Evolutionary conservation across 2,888 invertebrate genomes (phyloP).

Genomic region (Xylophagus ater): DNA sequence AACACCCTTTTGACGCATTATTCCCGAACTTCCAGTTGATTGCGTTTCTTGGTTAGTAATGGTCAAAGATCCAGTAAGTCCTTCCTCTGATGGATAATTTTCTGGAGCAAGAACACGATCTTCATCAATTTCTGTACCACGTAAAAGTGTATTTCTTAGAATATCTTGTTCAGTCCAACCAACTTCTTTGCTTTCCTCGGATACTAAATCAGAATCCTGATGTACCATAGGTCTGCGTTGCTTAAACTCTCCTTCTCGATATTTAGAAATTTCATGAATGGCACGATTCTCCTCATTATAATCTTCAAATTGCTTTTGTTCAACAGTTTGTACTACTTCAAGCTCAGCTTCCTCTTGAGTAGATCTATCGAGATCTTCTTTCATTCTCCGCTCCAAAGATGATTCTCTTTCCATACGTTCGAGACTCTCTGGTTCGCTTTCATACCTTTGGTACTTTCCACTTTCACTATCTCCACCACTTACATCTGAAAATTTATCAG

Average conservation of each 20-base stretch:
- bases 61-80: slow-evolving; percentile 18
- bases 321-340: slow-evolving; percentile 34
- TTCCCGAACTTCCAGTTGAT: slow-evolving; percentile 50
- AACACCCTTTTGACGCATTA: slow-evolving; percentile 48
- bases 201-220: slow-evolving; percentile 38
- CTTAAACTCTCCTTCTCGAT: slow-evolving; percentile 35
- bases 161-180: slow-evolving; percentile 39
- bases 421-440: slow-evolving; percentile 38
- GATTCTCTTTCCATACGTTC: slow-evolving; percentile 30
- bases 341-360: slow-evolving; percentile 39
- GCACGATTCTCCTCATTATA: slow-evolving; percentile 45
- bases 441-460: slow-evolving; percentile 35
- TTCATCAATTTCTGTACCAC: slow-evolving; percentile 33
- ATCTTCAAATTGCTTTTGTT: slow-evolving; percentile 47
- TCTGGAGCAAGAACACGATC: slow-evolving; percentile 23
- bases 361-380: slow-evolving; percentile 28
- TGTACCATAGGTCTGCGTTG: slow-evolving; percentile 35
- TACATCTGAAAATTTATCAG: slow-evolving; percentile 39
- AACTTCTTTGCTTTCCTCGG: slow-evolving; percentile 37
- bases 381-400: slow-evolving; percentile 38
- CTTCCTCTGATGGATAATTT: slow-evolving; percentile 26
- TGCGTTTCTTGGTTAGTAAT: slow-evolving; percentile 43
- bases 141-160: slow-evolving; percentile 32
- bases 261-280: slow-evolving; percentile 41
- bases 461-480: slow-evolving; percentile 42